phyloP scores from a whole-genome alignment of 2,797 vertebrate genomes.

The Poecile montanus region DNA sequence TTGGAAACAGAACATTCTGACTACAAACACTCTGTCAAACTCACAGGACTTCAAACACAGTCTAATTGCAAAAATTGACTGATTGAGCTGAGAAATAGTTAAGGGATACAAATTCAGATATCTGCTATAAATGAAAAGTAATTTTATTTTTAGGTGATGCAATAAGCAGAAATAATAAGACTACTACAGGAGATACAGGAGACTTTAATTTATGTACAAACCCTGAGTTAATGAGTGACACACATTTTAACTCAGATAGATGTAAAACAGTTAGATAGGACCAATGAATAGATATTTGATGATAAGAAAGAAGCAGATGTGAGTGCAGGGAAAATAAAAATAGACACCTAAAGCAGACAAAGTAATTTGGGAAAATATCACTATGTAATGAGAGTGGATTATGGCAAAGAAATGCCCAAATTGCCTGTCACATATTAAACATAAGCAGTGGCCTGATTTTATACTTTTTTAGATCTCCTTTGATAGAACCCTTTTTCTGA shows the following conservation, averaged over 20 bases:
- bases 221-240: background rate
- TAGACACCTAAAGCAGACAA: background rate
- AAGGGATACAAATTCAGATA: background rate
- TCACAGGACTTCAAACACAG: background rate
- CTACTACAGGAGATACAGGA: background rate
- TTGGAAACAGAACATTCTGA: background rate
- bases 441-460: background rate
- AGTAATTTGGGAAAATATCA: background rate
- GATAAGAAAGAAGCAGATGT: background rate
- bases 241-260: background rate
- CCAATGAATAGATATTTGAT: slow-evolving; percentile 1
- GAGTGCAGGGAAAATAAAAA: background rate
- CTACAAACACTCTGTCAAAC: background rate
- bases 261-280: background rate
- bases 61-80: background rate
- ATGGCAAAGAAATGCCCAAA: background rate
- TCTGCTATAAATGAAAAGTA: background rate
- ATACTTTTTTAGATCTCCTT: background rate
- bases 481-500: background rate
- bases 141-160: background rate
- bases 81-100: background rate
- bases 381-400: background rate
- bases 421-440: background rate
- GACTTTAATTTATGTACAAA: background rate
- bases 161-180: background rate